A percentile compares a stretch with the other conserved stretches of the same genome.
Conservation (phyloP, 2,888 invertebrate genomes). For the Drosophila neotestacea region DNA sequence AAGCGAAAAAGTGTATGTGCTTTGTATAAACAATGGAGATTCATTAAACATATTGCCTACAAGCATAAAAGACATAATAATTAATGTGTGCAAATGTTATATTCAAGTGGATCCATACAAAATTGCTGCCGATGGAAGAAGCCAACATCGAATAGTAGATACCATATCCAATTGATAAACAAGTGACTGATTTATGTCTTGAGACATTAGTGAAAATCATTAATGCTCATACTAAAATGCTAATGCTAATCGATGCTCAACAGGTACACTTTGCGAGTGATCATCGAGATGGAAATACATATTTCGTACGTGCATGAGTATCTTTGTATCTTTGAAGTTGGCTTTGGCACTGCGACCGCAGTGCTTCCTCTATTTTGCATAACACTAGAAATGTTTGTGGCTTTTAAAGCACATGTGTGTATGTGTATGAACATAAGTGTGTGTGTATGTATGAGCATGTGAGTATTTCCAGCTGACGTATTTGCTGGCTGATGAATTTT, state of each 20-base stretch:
- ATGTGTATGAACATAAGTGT: slow-evolving; percentile 2
- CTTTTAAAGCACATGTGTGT: slow-evolving; percentile 33
- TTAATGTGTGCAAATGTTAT: slow-evolving; percentile 31
- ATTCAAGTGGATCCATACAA: slow-evolving; percentile 26
- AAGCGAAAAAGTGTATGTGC: slow-evolving; percentile 19
- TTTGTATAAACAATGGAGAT: slow-evolving; percentile 34
- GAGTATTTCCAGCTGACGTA: slow-evolving; percentile 69
- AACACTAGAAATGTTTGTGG: slow-evolving; percentile 58
- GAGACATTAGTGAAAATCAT: slow-evolving; percentile 52
- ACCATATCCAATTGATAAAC: slow-evolving; percentile 61
- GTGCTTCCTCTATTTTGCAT: slow-evolving; percentile 75
- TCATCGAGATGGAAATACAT: slow-evolving; percentile 26
- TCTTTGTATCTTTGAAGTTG: slow-evolving; percentile 44
- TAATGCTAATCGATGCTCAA: slow-evolving; percentile 69
- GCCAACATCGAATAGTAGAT: slow-evolving; percentile 27
- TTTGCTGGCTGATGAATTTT: slow-evolving; percentile 78
- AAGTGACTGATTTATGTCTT: slow-evolving; percentile 59
- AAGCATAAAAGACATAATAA: slow-evolving; percentile 54
- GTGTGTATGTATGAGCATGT: slow-evolving; percentile 11
- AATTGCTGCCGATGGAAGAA: slow-evolving; percentile 1
- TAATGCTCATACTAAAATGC: slow-evolving; percentile 61
- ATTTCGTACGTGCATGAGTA: slow-evolving; percentile 26
- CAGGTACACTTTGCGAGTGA: slow-evolving; percentile 40
- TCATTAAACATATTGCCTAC: slow-evolving; percentile 58
- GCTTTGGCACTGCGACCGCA: slow-evolving; percentile 40